Base-by-base conservation (phyloP, 2,113 vertebrate genomes). In the Toxotes chatareus region DNA sequence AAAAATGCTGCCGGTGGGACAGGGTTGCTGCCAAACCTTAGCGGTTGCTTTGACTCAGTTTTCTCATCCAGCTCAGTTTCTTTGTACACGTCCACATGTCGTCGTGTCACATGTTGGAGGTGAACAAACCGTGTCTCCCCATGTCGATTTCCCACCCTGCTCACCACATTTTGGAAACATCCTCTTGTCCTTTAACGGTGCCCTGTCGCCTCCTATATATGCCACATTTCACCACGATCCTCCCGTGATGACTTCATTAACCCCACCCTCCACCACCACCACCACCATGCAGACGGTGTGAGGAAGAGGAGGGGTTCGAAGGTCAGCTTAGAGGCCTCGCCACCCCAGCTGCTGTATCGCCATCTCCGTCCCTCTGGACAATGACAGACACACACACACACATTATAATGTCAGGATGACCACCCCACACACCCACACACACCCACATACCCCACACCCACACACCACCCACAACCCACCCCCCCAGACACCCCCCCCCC, bases 161-260 rank as follows among this genome's bases (percentile, higher is more conserved):
- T 69, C 81, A 86, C 57, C 27, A 72, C 31, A 44, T 36, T 64
- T 63, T 56, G 64, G 46, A 67, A 67, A 40, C 65, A 40, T 84
- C 57, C 23, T 47, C 77, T 47, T n/a, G 7, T 72, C 57, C 75
- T 74, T 27, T 47, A 46, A 66, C 10, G 23, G 31, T 65, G 53
- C 59, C 40, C 66, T 12, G n/a, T 46, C 8, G 47, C 77, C 83
- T 74, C 84, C 46, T 83, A 88, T 80, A 87, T 83, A 73, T 76
- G 86, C 80, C 87, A 87, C 80, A 68, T 73, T 59, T 82, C 34
- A 12, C 38, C 67, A 1, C 7, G 27, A 80, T 73, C 85, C 80
- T 23, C 47, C 68, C 27, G 55, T 93, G 93, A 94, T 90, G 90
- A 89, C 94, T 94, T 93, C 82, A 95, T 95, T 86, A 85, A 47